Percentiles rank a stretch among this genome's conserved stretches.
These are phyloP conservation scores for Anarrhichthys ocellatus DNA, from an alignment of 2,113 vertebrate genomes.

Conservation along the genomic window DNA sequence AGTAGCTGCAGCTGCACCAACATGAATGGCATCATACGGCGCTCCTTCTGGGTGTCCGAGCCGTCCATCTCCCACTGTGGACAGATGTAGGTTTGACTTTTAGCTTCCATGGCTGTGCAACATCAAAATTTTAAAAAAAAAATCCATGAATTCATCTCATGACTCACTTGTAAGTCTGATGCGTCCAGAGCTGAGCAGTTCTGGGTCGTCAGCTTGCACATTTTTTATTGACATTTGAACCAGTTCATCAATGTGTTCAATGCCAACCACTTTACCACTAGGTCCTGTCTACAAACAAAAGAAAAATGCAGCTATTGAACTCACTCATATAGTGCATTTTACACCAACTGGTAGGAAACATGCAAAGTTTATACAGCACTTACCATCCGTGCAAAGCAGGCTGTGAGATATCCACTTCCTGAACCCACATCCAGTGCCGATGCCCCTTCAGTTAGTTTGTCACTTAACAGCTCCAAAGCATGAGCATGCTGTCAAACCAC, in stretches of 20 bases:
- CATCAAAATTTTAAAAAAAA: background rate
- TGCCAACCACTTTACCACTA: conserved; percentile 88
- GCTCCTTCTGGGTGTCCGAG: conserved; percentile 87
- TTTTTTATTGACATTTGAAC: conserved; percentile 86
- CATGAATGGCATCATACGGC: conserved; percentile 92
- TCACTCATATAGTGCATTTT: background rate
- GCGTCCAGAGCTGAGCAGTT: conserved; percentile 86
- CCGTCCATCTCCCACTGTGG: conserved; percentile 89
- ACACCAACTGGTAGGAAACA: background rate
- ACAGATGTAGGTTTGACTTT: conserved; percentile 7
- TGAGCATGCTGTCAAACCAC: conserved; percentile 87
- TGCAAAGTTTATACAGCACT: conserved; percentile 39
- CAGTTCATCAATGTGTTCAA: conserved; percentile 91
- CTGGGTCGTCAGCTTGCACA: conserved; percentile 86
- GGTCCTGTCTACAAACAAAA: conserved; percentile 82
- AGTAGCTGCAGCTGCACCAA: conserved; percentile 88
- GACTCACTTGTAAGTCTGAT: conserved; percentile 87
- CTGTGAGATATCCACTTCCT: conserved; percentile 92
- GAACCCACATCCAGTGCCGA: conserved; percentile 92
- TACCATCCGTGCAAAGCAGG: conserved; percentile 94
- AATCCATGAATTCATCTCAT: background rate
- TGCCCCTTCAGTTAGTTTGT: conserved; percentile 89
- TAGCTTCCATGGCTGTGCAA: background rate
- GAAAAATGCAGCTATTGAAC: conserved; percentile 4
- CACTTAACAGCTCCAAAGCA: conserved; percentile 89